phyloP scores from a whole-genome alignment of 2,113 vertebrate genomes.

The Macrotis lagotis region DNA sequence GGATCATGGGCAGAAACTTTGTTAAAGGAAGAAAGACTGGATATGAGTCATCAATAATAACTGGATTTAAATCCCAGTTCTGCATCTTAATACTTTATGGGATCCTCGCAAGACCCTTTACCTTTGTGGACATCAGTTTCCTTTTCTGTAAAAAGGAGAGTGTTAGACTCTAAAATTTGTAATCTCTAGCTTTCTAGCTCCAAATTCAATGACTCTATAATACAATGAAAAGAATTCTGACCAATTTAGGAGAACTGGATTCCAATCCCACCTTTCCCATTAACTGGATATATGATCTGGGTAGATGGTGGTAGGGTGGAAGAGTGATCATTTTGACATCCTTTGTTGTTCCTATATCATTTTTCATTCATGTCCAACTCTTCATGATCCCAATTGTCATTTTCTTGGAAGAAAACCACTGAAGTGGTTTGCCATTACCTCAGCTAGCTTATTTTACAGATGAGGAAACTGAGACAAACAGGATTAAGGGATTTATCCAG shows the following conservation, averaged over 20 bases:
- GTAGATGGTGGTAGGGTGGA: neutral
- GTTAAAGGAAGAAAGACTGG: neutral
- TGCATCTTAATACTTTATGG: neutral
- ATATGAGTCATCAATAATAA: neutral
- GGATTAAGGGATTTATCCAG: neutral
- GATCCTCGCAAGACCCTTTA: neutral
- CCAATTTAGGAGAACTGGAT: neutral
- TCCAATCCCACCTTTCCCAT: neutral
- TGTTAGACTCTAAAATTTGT: neutral
- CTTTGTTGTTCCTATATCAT: neutral
- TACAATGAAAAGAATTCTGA: neutral
- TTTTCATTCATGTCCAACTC: neutral
- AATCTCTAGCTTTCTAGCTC: slow-evolving; percentile 22
- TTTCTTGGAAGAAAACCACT: neutral
- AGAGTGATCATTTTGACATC: neutral
- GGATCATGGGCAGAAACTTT: neutral
- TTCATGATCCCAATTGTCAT: neutral
- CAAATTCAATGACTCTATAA: neutral
- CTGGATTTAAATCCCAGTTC: slow-evolving; percentile 43
- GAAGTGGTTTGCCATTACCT: neutral
- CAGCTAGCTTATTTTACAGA: neutral
- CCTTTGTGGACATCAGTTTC: neutral
- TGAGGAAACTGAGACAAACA: neutral
- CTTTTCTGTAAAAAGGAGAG: neutral
- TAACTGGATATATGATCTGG: neutral